A percentile compares a stretch with the other conserved stretches of the same genome.
Conservation (phyloP, 2,888 invertebrate species). For the Endotricha flammealis region DNA sequence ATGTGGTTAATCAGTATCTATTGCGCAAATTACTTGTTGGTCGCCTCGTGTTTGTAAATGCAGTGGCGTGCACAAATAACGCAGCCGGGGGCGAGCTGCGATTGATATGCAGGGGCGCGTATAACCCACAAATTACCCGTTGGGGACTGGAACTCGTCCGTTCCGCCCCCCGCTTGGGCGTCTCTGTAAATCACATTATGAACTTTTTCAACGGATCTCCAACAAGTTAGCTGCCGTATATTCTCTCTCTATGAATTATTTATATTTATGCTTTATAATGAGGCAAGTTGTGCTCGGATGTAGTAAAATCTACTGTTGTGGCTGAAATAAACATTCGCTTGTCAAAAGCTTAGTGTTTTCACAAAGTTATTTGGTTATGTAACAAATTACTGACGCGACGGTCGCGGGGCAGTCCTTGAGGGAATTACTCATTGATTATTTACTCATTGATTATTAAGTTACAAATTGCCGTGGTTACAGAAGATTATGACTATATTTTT, state of each 20-base stretch:
- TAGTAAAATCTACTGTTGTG: conserved; percentile 46
- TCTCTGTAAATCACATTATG: conserved; percentile 48
- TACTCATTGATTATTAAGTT: conserved; percentile 14
- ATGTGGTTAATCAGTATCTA: conserved; percentile 23
- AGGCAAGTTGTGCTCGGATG: too few species aligned
- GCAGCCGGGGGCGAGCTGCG: conserved; percentile 20
- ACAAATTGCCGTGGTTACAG: conserved; percentile 7
- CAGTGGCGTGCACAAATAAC: conserved; percentile 29
- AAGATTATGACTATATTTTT: background rate
- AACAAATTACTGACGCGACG: conserved; percentile 31
- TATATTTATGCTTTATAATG: too few species aligned
- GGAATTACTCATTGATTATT: conserved; percentile 14
- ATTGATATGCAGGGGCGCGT: conserved; percentile 45
- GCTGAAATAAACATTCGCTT: too few species aligned
- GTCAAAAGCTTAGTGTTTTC: conserved; percentile 38
- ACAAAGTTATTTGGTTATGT: conserved; percentile 29
- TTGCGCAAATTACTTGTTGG: conserved; percentile 17
- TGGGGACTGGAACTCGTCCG: conserved; percentile 26
- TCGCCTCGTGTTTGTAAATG: conserved; percentile 28
- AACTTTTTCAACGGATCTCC: conserved; percentile 44
- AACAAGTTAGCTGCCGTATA: conserved; percentile 19
- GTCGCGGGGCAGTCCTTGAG: conserved; percentile 30
- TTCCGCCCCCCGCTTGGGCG: conserved; percentile 28
- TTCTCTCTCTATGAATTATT: conserved; percentile 45
- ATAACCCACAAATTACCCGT: conserved; percentile 43